Evolutionary conservation across 2,113 vertebrate species (phyloP).

Genomic region (Eulacestoma nigropectus): DNA sequence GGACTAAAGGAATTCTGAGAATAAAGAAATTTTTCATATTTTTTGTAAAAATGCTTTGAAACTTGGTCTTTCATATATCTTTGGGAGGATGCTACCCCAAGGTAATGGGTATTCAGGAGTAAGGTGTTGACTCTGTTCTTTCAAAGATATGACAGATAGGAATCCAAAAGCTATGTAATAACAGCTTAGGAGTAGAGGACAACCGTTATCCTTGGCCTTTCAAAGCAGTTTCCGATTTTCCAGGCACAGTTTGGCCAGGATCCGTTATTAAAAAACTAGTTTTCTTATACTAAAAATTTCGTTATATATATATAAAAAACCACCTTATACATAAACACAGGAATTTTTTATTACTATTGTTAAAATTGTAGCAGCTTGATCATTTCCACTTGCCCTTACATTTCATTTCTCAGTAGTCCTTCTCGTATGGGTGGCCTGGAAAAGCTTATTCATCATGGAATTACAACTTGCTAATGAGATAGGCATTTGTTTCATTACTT

Average conservation of each 20-base stretch:
- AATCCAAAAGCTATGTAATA: background rate
- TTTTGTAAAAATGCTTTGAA: background rate
- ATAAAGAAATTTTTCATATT: background rate
- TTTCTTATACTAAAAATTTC: background rate
- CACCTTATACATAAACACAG: rapidly evolving
- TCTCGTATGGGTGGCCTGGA: background rate
- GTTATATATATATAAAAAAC: background rate
- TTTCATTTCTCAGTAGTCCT: background rate
- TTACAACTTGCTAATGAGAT: background rate
- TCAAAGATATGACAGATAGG: background rate
- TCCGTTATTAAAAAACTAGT: background rate
- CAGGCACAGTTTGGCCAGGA: background rate
- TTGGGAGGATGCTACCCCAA: background rate
- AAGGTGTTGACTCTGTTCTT: background rate
- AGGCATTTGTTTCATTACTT: background rate
- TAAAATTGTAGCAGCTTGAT: background rate
- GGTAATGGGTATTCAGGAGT: background rate
- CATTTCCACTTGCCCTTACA: background rate
- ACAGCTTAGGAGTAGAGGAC: background rate
- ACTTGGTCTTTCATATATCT: background rate
- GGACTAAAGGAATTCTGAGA: background rate
- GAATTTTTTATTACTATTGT: background rate
- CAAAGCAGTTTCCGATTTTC: background rate
- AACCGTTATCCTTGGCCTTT: background rate
- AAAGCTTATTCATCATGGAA: background rate